Percentiles rank a stretch among this genome's conserved stretches.
Evolutionary conservation across 2,888 invertebrate genomes (phyloP).

Genomic region (Chloroclysta siterata): DNA sequence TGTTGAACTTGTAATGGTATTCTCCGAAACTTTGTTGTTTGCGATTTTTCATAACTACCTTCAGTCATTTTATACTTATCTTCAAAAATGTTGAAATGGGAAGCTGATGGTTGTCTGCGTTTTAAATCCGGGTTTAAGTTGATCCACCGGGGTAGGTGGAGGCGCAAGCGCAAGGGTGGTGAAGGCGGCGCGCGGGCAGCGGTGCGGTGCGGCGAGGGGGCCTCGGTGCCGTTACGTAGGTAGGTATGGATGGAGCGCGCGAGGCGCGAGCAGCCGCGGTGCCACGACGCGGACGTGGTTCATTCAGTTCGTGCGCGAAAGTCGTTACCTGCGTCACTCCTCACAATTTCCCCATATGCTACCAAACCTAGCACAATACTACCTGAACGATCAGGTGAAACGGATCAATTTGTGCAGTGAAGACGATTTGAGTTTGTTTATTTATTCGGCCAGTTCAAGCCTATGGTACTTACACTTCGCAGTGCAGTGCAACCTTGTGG

Average conservation of each 20-base stretch:
- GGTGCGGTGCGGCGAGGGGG: conserved; percentile 43
- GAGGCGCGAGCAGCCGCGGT: conserved; percentile 45
- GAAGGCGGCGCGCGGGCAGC: conserved; percentile 50
- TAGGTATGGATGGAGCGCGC: conserved; percentile 37
- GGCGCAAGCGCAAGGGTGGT: neutral
- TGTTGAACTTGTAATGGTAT: no score
- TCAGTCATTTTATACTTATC: no score
- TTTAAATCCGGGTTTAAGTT: no score
- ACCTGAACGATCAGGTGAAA: conserved; percentile 56
- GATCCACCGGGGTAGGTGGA: neutral
- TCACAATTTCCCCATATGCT: conserved; percentile 76
- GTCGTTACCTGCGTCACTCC: conserved; percentile 81
- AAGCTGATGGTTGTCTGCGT: no score
- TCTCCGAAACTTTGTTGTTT: no score
- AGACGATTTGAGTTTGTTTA: conserved; percentile 54
- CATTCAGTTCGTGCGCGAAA: conserved; percentile 85
- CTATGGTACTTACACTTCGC: conserved; percentile 46
- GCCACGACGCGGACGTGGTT: conserved; percentile 83
- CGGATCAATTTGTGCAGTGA: conserved; percentile 58
- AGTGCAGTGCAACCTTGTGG: conserved; percentile 65
- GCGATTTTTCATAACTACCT: no score
- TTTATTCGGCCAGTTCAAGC: conserved; percentile 49
- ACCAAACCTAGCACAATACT: conserved; percentile 51
- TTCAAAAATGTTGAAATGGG: no score
- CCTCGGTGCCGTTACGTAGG: conserved; percentile 47